Conservation (phyloP, 2,888 invertebrate species). For the Mylabris sibirica region DNA sequence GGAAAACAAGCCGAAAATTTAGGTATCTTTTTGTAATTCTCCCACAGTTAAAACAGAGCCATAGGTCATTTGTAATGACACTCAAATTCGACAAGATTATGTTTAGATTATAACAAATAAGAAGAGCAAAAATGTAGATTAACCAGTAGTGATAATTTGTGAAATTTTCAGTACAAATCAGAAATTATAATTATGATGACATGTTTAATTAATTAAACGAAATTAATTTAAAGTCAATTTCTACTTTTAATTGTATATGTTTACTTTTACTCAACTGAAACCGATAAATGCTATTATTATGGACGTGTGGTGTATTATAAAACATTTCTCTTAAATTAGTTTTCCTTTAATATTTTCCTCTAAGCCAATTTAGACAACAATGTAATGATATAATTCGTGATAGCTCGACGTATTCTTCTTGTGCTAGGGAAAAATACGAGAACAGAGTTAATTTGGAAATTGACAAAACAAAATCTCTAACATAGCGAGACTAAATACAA, state of each 20-base stretch:
- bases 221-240: conserved; percentile 16
- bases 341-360: not conserved
- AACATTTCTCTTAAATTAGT: not conserved
- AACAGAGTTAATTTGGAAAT: conserved; percentile 45
- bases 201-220: conserved; percentile 10
- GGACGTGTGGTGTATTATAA: not conserved
- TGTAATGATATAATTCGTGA: conserved; percentile 20
- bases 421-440: not conserved
- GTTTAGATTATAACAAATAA: conserved; percentile 20
- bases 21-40: conserved; percentile 42
- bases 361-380: not conserved
- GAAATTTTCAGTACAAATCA: not conserved
- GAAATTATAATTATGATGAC: conserved; percentile 16
- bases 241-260: conserved; percentile 19
- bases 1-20: conserved; percentile 23
- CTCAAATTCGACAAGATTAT: conserved; percentile 47
- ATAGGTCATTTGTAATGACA: conserved; percentile 45
- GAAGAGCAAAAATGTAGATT: not conserved
- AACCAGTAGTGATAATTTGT: not conserved
- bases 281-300: conserved; percentile 16
- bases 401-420: not conserved
- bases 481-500: conserved; percentile 52
- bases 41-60: conserved; percentile 51
- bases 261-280: conserved; percentile 18
- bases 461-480: conserved; percentile 44